These are phyloP conservation scores for Luidia sarsii DNA, from an alignment of 53 echinoderm and acorn worm species.

Conservation along the genomic window DNA sequence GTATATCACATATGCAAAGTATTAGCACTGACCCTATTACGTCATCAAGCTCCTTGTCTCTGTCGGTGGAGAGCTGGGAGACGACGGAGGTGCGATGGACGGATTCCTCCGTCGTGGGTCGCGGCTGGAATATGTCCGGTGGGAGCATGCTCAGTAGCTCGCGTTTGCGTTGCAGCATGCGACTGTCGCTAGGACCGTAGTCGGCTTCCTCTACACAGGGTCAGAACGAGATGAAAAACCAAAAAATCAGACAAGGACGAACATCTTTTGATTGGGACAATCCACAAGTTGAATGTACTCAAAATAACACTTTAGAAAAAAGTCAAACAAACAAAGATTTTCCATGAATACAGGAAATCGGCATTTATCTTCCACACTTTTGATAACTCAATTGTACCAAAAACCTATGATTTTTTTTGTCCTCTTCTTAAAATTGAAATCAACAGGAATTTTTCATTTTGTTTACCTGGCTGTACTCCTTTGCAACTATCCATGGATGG, in stretches of 20 bases:
- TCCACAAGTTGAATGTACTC: too few relatives aligned
- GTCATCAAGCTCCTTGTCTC: slow-evolving; percentile 60
- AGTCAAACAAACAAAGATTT: neutral
- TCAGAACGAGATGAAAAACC: neutral
- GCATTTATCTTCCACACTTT: neutral
- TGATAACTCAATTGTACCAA: neutral
- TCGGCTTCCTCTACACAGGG: slow-evolving; percentile 56
- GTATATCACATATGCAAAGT: slow-evolving; percentile 27
- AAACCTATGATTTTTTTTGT: neutral
- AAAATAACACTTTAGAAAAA: neutral
- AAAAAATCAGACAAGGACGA: too few relatives aligned
- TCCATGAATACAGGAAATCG: neutral
- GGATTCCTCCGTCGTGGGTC: slow-evolving; percentile 79
- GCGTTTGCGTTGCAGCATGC: slow-evolving; percentile 78
- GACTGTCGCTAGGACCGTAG: slow-evolving; percentile 77
- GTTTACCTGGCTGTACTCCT: slow-evolving; percentile 84
- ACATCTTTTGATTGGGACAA: too few relatives aligned
- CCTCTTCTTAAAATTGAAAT: neutral
- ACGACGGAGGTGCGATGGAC: slow-evolving; percentile 87
- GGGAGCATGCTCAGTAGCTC: slow-evolving; percentile 90
- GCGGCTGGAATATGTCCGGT: slow-evolving; percentile 70
- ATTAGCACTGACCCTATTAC: slow-evolving; percentile 46
- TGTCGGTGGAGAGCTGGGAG: slow-evolving; percentile 74
- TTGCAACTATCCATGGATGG: slow-evolving; percentile 76
- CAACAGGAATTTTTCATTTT: too few relatives aligned